Base-by-base conservation (phyloP, 1,140 invertebrate genomes). In the Penaeus indicus region DNA sequence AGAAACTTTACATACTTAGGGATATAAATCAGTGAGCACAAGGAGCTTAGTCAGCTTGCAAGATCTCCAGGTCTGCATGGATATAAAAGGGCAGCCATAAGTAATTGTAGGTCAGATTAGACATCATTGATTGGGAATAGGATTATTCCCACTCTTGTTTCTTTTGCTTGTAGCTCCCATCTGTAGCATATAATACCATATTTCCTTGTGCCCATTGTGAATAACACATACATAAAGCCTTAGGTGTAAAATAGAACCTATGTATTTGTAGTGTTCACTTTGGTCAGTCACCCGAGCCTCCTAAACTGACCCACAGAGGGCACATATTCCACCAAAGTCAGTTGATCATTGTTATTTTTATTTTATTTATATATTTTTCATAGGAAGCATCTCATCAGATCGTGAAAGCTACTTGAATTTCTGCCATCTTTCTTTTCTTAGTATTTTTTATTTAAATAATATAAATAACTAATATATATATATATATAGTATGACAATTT, bases 121-220 rank as follows among this genome's bases (percentile, higher is more conserved):
- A 84, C 25, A 38, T n/a, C 82, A 84, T 64, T 47, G 82, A 84
- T 69, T 47, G 42, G 64, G 63, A 64, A 47, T 64, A 62, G 21
- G 25, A 84, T n/a, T 32, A 25, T 67, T 64, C 64, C 82, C 64
- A 22, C 25, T 67, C 32, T 64, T n/a, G 19, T 69, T 64, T 84
- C 8, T 47, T 67, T 84, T 84, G 82, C 82, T 84, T 84, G 82
- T 84, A 84, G 82, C 82, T 67, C 82, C 82, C 82, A 84, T 69
- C 63, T 69, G 62, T 84, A 84, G 82, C 42, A 84, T 84, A 84
- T 69, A 67, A 32, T 22, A n/a, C 47, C 47, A 80, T 69, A 80
- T 86, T 81, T 86, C 79, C 64, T 79, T 86, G 85, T 86, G 85
- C 85, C 85, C 85, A 86, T 80, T 80, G 79, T 79, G 62, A 86